Evolutionary conservation across 2,888 invertebrate species (phyloP).

Genomic region (Carabus problematicus): DNA sequence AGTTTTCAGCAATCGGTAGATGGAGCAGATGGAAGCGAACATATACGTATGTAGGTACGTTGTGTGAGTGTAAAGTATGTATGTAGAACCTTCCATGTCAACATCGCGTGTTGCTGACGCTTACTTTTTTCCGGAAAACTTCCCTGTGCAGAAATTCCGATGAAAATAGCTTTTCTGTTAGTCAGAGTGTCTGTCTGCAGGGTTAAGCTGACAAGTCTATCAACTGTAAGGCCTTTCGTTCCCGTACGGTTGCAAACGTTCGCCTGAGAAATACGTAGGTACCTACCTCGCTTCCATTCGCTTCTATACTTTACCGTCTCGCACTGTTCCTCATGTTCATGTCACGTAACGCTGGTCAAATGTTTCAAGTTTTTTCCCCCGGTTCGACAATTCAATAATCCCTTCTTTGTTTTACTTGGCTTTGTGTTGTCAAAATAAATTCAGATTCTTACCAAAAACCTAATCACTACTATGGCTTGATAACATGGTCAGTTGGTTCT

Average conservation of each 20-base stretch:
- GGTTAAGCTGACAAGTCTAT: constrained; percentile 17
- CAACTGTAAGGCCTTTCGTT: constrained; percentile 9
- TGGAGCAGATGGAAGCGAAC: background rate
- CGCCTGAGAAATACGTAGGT: background rate
- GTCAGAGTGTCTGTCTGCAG: constrained; percentile 13
- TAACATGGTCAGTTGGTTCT: too few relatives aligned
- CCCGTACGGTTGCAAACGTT: background rate
- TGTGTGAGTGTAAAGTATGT: background rate
- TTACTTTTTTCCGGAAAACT: constrained; percentile 8
- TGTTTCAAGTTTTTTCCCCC: constrained; percentile 6
- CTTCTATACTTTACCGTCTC: background rate
- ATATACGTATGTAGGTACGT: background rate
- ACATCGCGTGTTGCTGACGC: constrained; percentile 6
- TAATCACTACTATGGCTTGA: too few relatives aligned
- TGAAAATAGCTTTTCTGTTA: constrained; percentile 19
- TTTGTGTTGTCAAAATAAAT: background rate
- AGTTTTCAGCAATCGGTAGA: too few relatives aligned
- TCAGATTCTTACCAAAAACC: too few relatives aligned
- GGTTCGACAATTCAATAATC: constrained; percentile 19
- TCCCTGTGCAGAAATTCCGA: background rate
- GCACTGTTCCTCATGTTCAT: background rate
- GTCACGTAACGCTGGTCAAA: constrained; percentile 18
- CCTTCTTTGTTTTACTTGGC: background rate
- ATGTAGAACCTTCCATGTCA: constrained; percentile 10
- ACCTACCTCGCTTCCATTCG: background rate